Percentiles rank a stretch among this genome's conserved stretches.
Evolutionary conservation across 2,797 vertebrate genomes (phyloP).

Genomic region (Lates japonicus): DNA sequence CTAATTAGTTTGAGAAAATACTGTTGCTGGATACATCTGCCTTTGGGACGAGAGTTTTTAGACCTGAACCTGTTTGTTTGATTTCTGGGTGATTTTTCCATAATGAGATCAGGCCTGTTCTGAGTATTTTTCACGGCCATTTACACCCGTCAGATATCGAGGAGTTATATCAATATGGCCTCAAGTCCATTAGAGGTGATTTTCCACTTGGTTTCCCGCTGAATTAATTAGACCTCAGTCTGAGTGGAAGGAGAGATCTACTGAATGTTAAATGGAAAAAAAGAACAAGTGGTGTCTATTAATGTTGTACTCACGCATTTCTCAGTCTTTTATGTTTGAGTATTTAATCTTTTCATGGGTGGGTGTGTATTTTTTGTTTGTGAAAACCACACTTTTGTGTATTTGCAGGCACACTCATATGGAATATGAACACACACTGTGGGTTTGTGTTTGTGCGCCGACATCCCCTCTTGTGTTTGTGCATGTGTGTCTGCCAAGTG

Average conservation of each 20-base stretch:
- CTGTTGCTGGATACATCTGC: not conserved
- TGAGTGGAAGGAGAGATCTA: slow-evolving; percentile 1
- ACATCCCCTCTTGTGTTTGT: not conserved
- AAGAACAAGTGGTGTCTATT: slow-evolving; percentile 9
- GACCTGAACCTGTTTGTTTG: not conserved
- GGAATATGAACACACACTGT: slow-evolving; percentile 9
- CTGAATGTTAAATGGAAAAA: not conserved
- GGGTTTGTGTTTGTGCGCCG: not conserved
- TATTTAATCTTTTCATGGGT: slow-evolving; percentile 23
- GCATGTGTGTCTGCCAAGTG: slow-evolving; percentile 29
- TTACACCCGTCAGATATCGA: slow-evolving; percentile 47
- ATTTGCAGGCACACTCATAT: not conserved
- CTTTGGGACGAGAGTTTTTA: not conserved
- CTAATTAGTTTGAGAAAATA: slow-evolving; percentile 2
- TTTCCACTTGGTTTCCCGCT: slow-evolving; percentile 60
- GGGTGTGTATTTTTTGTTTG: not conserved
- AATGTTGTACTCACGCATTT: not conserved
- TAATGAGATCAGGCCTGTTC: not conserved
- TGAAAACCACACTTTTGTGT: not conserved
- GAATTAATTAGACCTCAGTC: slow-evolving; percentile 56
- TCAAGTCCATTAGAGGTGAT: slow-evolving; percentile 60
- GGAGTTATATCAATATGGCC: slow-evolving; percentile 47
- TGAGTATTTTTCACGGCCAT: slow-evolving; percentile 24
- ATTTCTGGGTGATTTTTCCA: not conserved
- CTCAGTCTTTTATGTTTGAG: not conserved